These are phyloP conservation scores for Cyprinus carpio DNA, from an alignment of 2,113 vertebrate genomes.

Conservation along the genomic window DNA sequence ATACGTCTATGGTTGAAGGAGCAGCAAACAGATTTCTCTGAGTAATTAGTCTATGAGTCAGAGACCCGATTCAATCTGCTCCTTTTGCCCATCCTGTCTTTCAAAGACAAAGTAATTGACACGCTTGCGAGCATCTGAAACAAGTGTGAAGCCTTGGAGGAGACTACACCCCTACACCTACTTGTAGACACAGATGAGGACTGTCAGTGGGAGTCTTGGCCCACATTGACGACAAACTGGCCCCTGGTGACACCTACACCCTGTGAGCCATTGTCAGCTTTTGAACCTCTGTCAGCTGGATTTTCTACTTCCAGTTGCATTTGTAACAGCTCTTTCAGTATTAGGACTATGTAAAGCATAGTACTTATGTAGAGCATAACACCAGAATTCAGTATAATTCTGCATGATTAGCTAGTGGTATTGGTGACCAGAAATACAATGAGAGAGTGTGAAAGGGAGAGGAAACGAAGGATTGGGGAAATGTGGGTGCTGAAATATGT, in stretches of 20 bases:
- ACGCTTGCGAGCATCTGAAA: constrained; percentile 10
- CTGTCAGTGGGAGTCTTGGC: constrained; percentile 2
- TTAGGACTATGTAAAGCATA: background rate
- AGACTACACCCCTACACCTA: background rate
- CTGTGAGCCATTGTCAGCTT: background rate
- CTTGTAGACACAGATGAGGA: background rate
- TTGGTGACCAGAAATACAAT: constrained; percentile 16
- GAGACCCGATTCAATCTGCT: constrained; percentile 21
- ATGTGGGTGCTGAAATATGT: constrained; percentile 43
- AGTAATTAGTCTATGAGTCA: constrained; percentile 38
- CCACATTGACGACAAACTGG: constrained; percentile 22
- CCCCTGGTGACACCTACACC: background rate
- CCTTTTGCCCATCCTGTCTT: constrained; percentile 6
- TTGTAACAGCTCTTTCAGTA: background rate
- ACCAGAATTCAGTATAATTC: background rate
- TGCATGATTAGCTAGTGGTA: background rate
- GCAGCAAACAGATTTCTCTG: constrained; percentile 26
- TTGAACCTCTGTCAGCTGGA: constrained; percentile 1
- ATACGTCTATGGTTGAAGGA: constrained; percentile 27
- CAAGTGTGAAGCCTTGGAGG: background rate
- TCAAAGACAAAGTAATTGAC: constrained; percentile 29
- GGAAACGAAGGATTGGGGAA: constrained; percentile 11
- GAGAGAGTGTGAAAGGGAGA: background rate
- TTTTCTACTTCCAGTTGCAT: background rate
- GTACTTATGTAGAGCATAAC: background rate